Evolutionary conservation across 2,113 vertebrate species (phyloP).

Genomic region (Peromyscus leucopus): DNA sequence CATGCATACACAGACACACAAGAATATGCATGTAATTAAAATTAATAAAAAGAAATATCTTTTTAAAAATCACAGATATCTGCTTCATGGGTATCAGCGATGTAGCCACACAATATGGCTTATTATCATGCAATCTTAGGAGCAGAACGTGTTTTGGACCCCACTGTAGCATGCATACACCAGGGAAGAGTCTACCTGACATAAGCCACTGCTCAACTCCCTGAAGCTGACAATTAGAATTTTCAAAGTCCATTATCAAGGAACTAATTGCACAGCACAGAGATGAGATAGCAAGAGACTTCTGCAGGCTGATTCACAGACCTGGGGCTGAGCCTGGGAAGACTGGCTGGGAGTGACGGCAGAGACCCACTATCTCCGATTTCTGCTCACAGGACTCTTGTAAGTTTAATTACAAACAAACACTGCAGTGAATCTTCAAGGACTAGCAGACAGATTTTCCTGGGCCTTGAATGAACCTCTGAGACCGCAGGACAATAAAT

Average conservation of each 20-base stretch:
- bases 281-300: neutral
- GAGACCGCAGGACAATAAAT: conserved; percentile 59
- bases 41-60: neutral
- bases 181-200: neutral
- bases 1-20: neutral
- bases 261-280: neutral
- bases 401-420: conserved; percentile 62
- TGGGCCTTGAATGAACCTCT: conserved; percentile 56
- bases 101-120: neutral
- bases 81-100: neutral
- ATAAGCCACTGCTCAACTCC: neutral
- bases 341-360: neutral
- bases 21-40: neutral
- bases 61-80: neutral
- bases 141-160: neutral
- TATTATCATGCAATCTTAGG: neutral
- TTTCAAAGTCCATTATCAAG: neutral
- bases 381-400: conserved; percentile 6
- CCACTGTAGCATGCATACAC: neutral
- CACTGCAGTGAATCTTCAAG: conserved; percentile 10
- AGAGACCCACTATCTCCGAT: neutral
- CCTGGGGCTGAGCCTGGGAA: neutral
- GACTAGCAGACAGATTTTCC: conserved; percentile 37
- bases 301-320: neutral
- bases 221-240: neutral